Evolutionary conservation across 1,140 invertebrate genomes (phyloP).

Genomic region (Vanessa atalanta): DNA sequence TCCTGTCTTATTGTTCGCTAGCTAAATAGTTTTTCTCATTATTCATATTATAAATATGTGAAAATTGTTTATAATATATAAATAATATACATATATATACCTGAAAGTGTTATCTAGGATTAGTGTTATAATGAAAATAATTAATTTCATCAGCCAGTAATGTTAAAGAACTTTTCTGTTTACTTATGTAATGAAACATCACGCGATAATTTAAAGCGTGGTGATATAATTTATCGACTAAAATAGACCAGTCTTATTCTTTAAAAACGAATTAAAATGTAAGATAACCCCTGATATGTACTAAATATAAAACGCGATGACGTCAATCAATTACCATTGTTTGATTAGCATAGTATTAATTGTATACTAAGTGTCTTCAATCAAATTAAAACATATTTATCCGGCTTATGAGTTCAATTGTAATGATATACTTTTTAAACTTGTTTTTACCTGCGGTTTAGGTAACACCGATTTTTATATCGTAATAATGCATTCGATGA

Average conservation of each 20-base stretch:
- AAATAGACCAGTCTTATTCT: conserved; percentile 26
- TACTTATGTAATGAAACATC: conserved; percentile 38
- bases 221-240: conserved; percentile 38
- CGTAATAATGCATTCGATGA: conserved; percentile 4
- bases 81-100: neutral
- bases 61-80: neutral
- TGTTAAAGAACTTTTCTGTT: conserved; percentile 21
- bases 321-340: conserved; percentile 29
- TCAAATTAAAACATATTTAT: neutral
- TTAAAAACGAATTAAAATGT: conserved; percentile 35
- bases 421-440: conserved; percentile 1
- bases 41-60: too few relatives aligned
- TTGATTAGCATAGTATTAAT: conserved; percentile 23
- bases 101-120: neutral
- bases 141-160: conserved; percentile 32
- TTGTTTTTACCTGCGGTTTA: neutral
- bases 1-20: too few relatives aligned
- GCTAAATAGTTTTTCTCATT: too few relatives aligned
- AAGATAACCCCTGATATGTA: conserved; percentile 55
- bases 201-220: conserved; percentile 49
- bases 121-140: conserved; percentile 19
- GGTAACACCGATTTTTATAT: conserved; percentile 5
- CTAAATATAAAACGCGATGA: conserved; percentile 33
- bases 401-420: neutral
- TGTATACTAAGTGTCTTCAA: conserved; percentile 9